Conservation (phyloP, 2,888 invertebrate genomes). For the Machimus atricapillus region DNA sequence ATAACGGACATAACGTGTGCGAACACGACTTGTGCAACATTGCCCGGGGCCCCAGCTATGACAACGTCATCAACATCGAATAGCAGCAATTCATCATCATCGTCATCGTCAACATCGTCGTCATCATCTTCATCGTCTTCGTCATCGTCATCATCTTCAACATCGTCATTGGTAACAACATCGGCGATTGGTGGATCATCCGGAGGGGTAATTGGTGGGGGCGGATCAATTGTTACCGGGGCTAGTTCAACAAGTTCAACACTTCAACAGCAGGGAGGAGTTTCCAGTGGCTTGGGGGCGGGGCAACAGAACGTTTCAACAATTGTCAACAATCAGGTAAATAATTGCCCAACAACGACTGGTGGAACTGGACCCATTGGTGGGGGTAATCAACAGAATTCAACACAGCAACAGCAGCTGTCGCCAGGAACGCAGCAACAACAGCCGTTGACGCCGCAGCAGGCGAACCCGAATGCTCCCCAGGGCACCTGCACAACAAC, state of each 20-base stretch:
- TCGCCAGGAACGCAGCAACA: background rate
- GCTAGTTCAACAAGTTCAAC: background rate
- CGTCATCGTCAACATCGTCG: slow-evolving; percentile 3
- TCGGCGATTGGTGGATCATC: background rate
- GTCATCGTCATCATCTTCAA: background rate
- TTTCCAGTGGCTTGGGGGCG: background rate
- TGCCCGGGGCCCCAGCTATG: slow-evolving; percentile 26
- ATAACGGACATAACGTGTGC: slow-evolving; percentile 29
- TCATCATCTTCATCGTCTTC: slow-evolving; percentile 2
- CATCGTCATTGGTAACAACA: slow-evolving; percentile 13
- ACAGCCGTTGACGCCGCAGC: background rate
- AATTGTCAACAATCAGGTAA: background rate
- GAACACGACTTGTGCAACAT: slow-evolving; percentile 20
- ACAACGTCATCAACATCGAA: slow-evolving; percentile 34
- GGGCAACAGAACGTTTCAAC: background rate
- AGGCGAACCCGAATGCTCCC: background rate
- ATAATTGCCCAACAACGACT: background rate
- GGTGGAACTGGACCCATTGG: background rate
- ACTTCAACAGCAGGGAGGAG: background rate
- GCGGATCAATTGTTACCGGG: background rate
- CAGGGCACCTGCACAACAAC: background rate
- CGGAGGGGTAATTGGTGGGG: slow-evolving; percentile 2
- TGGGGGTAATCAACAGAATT: background rate
- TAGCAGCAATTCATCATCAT: background rate
- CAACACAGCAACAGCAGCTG: background rate